phyloP scores from a whole-genome alignment of 2,797 vertebrate genomes.

The Syndactyla subalaris region DNA sequence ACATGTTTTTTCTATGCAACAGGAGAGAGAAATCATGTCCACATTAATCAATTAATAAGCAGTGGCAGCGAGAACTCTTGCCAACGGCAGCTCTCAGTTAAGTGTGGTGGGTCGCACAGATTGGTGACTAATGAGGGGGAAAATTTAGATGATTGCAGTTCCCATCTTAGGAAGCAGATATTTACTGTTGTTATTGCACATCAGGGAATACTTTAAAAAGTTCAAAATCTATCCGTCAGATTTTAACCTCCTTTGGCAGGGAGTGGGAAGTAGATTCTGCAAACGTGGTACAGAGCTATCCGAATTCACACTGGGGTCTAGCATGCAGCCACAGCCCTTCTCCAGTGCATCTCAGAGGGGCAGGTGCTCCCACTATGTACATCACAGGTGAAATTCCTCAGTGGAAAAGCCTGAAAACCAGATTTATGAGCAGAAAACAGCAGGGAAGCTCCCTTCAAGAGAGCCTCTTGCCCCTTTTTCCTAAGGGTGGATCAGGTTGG shows the following conservation, averaged over 20 bases:
- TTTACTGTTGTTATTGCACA: neutral
- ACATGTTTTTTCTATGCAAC: neutral
- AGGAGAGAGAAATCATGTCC: neutral
- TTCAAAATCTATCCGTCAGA: neutral
- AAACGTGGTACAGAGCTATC: neutral
- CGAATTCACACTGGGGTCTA: neutral
- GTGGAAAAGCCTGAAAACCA: neutral
- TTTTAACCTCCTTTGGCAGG: neutral
- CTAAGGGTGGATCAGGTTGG: neutral
- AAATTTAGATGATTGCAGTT: neutral
- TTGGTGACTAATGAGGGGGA: neutral
- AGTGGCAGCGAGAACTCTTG: accelerated
- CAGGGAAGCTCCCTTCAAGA: neutral
- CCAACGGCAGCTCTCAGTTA: neutral
- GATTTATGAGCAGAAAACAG: neutral
- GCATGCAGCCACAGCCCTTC: neutral
- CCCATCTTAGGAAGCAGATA: neutral
- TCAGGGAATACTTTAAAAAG: neutral
- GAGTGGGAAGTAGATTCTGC: neutral
- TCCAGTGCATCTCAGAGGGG: accelerated
- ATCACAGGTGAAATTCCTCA: neutral
- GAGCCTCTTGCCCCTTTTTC: neutral
- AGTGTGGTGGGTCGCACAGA: accelerated
- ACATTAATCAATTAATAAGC: neutral
- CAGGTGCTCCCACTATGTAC: accelerated